Evolutionary conservation across 2,888 invertebrate species (phyloP).

Genomic region (Petrolisthes manimaculis): DNA sequence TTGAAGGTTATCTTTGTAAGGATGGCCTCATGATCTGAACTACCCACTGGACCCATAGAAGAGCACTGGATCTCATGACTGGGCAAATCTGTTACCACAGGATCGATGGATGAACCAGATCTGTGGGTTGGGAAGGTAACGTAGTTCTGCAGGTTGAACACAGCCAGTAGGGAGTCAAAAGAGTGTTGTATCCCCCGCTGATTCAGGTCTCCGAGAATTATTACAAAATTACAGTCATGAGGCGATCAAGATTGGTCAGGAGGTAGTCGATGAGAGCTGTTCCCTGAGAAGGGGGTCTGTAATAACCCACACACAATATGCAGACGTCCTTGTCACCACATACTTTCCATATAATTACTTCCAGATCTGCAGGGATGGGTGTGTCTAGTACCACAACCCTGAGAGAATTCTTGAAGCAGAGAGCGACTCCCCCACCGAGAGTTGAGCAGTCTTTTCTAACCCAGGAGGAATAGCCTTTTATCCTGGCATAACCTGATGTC

Average conservation of each 20-base stretch:
- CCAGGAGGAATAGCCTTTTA: not conserved
- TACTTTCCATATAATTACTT: not conserved
- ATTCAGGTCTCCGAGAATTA: not conserved
- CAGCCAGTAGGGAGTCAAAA: not conserved
- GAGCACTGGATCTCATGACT: not conserved
- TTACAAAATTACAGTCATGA: not conserved
- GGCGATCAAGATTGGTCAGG: not conserved
- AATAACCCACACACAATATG: not conserved
- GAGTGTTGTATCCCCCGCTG: not conserved
- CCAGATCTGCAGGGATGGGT: not conserved
- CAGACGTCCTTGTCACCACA: not conserved
- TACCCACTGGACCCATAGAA: not conserved
- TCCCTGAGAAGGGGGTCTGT: not conserved
- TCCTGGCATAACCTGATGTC: not conserved
- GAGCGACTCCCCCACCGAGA: not conserved
- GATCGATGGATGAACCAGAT: conserved; percentile 3
- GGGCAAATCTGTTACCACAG: not conserved
- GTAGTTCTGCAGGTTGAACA: conserved; percentile 2
- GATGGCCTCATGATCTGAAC: not conserved
- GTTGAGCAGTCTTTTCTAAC: not conserved
- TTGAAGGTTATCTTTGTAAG: not conserved
- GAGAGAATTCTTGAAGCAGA: not conserved
- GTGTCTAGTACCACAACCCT: not conserved
- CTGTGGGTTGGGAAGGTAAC: not conserved
- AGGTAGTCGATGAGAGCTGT: not conserved